Conservation (phyloP, 1,140 invertebrate species). For the Drosophila nigrodunni region DNA sequence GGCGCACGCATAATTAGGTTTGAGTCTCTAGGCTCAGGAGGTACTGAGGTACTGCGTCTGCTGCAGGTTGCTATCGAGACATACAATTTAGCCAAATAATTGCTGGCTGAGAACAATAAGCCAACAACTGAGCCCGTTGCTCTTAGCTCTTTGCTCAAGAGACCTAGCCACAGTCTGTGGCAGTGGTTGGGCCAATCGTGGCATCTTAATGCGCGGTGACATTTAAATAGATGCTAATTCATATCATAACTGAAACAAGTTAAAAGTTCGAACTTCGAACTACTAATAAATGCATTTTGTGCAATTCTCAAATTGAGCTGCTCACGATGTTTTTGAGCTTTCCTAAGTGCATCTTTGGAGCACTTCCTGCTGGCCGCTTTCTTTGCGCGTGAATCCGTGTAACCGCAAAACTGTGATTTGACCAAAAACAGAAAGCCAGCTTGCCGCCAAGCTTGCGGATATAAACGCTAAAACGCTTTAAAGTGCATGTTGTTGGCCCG, state of each 20-base stretch:
- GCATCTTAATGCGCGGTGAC: conserved; percentile 75
- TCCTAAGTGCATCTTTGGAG: conserved; percentile 26
- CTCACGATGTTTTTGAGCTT: conserved; percentile 45
- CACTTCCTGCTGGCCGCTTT: conserved; percentile 77
- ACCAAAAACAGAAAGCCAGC: conserved; percentile 73
- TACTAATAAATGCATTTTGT: conserved; percentile 57
- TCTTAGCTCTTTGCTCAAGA: conserved; percentile 3
- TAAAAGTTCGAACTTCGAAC: conserved; percentile 11
- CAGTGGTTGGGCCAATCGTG: conserved; percentile 58
- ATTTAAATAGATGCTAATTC: conserved; percentile 82
- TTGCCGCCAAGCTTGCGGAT: conserved; percentile 63
- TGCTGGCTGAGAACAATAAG: conserved; percentile 70
- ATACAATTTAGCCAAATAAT: conserved; percentile 73
- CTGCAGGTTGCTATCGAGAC: conserved; percentile 43
- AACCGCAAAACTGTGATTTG: conserved; percentile 80
- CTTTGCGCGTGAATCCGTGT: conserved; percentile 82
- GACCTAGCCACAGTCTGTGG: background rate
- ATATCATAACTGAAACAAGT: conserved; percentile 66
- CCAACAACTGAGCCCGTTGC: conserved; percentile 41
- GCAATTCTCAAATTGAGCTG: conserved; percentile 16
- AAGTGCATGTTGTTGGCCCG: conserved; percentile 73
- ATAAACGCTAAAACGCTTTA: conserved; percentile 81
- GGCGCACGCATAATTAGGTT: conserved; percentile 79
- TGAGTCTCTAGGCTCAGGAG: conserved; percentile 20
- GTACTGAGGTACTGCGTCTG: background rate